phyloP scores from a whole-genome alignment of 1,140 invertebrate genomes.

The Meteorus sp. region DNA sequence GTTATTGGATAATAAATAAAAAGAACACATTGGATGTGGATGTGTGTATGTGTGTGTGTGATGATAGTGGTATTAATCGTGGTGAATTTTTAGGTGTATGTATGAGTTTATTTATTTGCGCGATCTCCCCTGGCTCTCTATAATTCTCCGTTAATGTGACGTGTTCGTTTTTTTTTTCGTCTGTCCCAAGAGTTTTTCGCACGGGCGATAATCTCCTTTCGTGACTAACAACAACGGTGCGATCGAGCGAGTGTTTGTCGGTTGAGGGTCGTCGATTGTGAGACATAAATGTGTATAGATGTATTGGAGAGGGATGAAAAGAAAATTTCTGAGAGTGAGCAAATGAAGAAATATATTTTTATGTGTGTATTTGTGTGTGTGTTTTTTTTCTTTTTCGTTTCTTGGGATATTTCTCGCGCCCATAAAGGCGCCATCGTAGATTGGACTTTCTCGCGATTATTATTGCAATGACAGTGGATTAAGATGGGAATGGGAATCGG shows the following conservation, averaged over 20 bases:
- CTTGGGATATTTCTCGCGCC: conserved; percentile 30
- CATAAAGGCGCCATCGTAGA: conserved; percentile 51
- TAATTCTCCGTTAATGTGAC: conserved; percentile 57
- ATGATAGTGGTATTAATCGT: neutral
- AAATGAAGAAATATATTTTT: conserved; percentile 2
- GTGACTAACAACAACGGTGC: conserved; percentile 10
- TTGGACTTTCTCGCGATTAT: conserved; percentile 50
- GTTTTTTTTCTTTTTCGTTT: conserved; percentile 17
- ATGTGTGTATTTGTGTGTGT: neutral
- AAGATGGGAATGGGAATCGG: conserved; percentile 50
- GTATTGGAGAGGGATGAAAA: neutral
- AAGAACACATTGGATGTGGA: too few species aligned
- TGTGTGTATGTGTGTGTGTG: neutral
- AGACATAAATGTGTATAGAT: conserved; percentile 32
- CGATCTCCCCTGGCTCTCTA: conserved; percentile 32
- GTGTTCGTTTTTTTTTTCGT: conserved; percentile 36
- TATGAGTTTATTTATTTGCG: neutral
- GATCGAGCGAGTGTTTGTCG: conserved; percentile 30
- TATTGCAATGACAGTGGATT: conserved; percentile 49
- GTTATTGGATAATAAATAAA: too few species aligned
- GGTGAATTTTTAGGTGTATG: too few species aligned
- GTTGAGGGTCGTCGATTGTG: conserved; percentile 30
- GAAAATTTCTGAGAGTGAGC: neutral
- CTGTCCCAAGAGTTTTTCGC: conserved; percentile 33
- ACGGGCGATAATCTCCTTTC: conserved; percentile 46